Evolutionary conservation across 2,113 vertebrate species (phyloP).

Genomic region (Cichladusa arquata): DNA sequence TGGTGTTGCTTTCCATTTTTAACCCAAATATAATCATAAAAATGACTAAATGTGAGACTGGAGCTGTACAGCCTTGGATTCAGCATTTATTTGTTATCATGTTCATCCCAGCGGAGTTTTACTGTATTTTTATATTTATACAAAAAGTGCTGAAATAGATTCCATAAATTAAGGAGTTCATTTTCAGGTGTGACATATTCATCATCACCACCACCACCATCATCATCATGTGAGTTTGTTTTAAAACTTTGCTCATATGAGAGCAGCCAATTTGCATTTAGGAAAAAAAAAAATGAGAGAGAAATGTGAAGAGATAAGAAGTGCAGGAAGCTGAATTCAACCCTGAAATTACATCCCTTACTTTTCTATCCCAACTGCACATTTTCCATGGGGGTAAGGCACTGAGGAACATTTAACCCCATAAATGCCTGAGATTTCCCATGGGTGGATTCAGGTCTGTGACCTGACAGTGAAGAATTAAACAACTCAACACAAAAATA

Average conservation of each 20-base stretch:
- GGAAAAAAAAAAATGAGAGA: background rate
- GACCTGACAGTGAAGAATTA: slow-evolving; percentile 47
- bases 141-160: slow-evolving; percentile 49
- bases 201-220: background rate
- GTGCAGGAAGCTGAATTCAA: background rate
- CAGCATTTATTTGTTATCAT: slow-evolving; percentile 63
- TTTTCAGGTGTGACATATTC: slow-evolving; percentile 36
- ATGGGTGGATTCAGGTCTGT: background rate
- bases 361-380: background rate
- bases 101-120: slow-evolving; percentile 44
- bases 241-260: slow-evolving; percentile 42
- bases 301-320: background rate
- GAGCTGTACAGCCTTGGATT: slow-evolving; percentile 41
- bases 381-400: background rate
- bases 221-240: slow-evolving; percentile 20
- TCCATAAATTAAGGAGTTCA: slow-evolving; percentile 47
- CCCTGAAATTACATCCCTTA: background rate
- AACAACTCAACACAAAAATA: slow-evolving; percentile 19
- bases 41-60: slow-evolving; percentile 70
- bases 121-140: slow-evolving; percentile 46
- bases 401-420: background rate
- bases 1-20: slow-evolving; percentile 64
- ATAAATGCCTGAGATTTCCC: background rate
- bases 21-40: slow-evolving; percentile 68
- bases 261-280: background rate